Evolutionary conservation across 2,797 vertebrate genomes (phyloP).

Genomic region (Neosilurus mollespiculum): DNA sequence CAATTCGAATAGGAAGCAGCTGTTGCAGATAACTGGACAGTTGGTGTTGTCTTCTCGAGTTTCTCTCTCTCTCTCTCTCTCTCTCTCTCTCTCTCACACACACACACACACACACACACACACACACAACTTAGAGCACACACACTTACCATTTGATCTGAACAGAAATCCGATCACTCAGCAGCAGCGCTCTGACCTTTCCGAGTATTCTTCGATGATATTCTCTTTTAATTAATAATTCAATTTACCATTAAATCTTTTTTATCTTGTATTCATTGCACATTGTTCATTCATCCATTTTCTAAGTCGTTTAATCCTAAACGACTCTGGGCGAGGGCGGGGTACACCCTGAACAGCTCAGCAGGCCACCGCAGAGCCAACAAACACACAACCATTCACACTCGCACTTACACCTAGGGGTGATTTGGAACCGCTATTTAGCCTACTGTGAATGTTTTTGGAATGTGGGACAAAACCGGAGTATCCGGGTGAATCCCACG

Average conservation of each 20-base stretch:
- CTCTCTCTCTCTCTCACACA: constrained; percentile 11
- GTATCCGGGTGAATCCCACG: no score
- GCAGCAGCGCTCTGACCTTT: neutral
- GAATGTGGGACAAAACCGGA: no score
- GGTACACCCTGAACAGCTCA: no score
- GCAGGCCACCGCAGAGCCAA: no score
- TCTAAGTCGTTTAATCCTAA: no score
- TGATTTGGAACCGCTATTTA: no score
- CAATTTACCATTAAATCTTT: neutral
- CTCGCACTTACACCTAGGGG: no score
- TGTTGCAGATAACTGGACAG: constrained; percentile 41
- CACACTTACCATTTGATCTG: neutral
- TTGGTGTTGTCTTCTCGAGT: constrained; percentile 46
- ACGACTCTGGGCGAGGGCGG: no score
- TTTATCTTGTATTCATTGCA: no score
- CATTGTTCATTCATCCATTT: no score
- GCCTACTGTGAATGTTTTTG: no score
- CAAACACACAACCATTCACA: no score
- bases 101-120: neutral
- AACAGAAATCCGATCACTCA: neutral
- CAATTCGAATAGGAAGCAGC: constrained; percentile 52
- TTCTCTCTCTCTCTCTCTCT: constrained; percentile 34
- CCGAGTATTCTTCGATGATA: neutral
- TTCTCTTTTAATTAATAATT: neutral
- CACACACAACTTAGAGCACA: neutral